Conservation (phyloP, 2,113 vertebrate genomes). For the Lampris incognitus region DNA sequence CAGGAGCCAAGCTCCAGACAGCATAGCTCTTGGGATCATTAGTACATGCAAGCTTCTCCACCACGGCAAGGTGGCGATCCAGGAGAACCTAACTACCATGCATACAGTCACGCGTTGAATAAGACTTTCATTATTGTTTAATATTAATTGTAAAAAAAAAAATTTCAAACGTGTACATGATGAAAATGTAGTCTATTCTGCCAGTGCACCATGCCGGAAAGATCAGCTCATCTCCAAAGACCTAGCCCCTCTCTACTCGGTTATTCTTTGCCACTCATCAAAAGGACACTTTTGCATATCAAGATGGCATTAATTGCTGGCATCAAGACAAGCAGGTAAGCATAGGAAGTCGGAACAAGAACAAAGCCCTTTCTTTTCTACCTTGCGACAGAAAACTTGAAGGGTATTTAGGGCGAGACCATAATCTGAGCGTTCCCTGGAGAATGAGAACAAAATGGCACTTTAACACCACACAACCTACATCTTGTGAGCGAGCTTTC, state of each 20-base stretch:
- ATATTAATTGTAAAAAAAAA: background rate
- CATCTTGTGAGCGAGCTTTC: background rate
- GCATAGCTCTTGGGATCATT: too few species aligned
- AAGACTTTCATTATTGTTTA: background rate
- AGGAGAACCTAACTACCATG: too few species aligned
- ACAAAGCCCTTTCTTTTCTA: background rate
- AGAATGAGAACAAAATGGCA: background rate
- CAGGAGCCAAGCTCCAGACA: too few species aligned
- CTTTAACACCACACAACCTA: slow-evolving; percentile 27
- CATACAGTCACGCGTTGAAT: background rate
- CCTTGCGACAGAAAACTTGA: background rate
- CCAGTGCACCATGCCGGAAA: background rate
- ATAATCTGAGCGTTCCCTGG: background rate
- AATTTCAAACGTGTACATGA: background rate
- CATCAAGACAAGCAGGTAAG: background rate
- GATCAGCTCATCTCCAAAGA: background rate
- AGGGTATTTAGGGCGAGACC: background rate
- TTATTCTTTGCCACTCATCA: background rate
- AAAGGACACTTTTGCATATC: background rate
- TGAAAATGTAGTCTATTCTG: background rate
- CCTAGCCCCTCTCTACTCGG: background rate
- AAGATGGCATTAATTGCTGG: background rate
- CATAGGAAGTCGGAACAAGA: background rate
- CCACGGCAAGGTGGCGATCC: too few species aligned
- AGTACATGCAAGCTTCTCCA: too few species aligned